Percentiles rank a stretch among this genome's conserved stretches.
These are phyloP conservation scores for Esperia sulphurella DNA, from an alignment of 2,888 invertebrate species.

Conservation along the genomic window DNA sequence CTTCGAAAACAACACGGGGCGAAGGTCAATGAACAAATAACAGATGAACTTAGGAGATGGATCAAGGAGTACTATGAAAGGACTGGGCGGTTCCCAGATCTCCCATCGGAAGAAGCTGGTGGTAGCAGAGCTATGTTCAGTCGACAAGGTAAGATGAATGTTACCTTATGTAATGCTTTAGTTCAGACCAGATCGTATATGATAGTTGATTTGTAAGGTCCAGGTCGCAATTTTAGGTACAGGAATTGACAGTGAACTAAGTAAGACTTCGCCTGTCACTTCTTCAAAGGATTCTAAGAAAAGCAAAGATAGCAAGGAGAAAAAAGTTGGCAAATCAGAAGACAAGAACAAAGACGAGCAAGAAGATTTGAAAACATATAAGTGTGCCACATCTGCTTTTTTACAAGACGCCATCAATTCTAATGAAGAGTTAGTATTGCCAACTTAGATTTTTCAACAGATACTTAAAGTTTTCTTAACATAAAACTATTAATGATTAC, in stretches of 20 bases:
- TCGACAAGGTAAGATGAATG: slow-evolving; percentile 78
- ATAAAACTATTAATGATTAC: slow-evolving; percentile 2
- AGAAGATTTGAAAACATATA: slow-evolving; percentile 81
- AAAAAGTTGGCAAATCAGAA: slow-evolving; percentile 69
- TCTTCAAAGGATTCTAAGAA: slow-evolving; percentile 89
- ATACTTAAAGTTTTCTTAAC: not conserved
- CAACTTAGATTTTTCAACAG: not conserved
- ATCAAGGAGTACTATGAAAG: slow-evolving; percentile 89
- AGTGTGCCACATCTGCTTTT: slow-evolving; percentile 85
- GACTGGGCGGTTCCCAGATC: slow-evolving; percentile 93
- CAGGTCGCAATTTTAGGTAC: slow-evolving; percentile 39
- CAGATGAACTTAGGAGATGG: slow-evolving; percentile 93
- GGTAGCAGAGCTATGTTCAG: slow-evolving; percentile 92
- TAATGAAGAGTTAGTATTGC: slow-evolving; percentile 82
- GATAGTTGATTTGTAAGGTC: not conserved
- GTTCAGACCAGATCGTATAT: not conserved
- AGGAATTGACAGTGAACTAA: slow-evolving; percentile 88
- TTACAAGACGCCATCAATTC: slow-evolving; percentile 84
- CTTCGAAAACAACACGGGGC: slow-evolving; percentile 85
- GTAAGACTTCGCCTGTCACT: slow-evolving; percentile 85
- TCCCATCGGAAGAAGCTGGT: slow-evolving; percentile 94
- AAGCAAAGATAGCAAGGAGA: slow-evolving; percentile 85
- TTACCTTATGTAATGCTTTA: not conserved
- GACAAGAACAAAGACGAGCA: slow-evolving; percentile 81
- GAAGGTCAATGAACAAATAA: slow-evolving; percentile 90